These are phyloP conservation scores for Nothocercus nigrocapillus DNA, from an alignment of 2,113 vertebrate species.

Conservation along the genomic window DNA sequence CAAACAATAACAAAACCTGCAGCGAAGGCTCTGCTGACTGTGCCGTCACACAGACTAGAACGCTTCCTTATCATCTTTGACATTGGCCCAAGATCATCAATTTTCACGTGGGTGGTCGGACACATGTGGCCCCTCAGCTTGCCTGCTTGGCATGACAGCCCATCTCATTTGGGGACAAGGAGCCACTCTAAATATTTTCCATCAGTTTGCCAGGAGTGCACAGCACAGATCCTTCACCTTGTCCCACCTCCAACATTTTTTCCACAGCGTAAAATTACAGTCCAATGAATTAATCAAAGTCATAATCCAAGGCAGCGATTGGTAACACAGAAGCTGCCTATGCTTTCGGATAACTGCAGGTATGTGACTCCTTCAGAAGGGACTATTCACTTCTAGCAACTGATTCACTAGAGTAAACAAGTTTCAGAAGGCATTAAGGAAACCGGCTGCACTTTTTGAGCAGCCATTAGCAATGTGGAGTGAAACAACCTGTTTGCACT, in stretches of 20 bases:
- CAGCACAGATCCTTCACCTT: not conserved
- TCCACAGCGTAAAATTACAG: not conserved
- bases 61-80: not conserved
- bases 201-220: not conserved
- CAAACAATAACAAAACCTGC: not conserved
- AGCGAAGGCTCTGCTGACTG: accelerated
- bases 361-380: not conserved
- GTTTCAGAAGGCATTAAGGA: not conserved
- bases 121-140: not conserved
- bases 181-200: not conserved
- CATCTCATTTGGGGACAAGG: not conserved
- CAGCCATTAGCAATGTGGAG: not conserved
- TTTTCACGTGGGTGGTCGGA: not conserved
- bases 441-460: not conserved
- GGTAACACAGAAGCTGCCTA: not conserved
- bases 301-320: not conserved
- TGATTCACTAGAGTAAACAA: not conserved
- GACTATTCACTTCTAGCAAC: not conserved
- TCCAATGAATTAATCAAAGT: not conserved
- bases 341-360: not conserved
- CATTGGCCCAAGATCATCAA: not conserved
- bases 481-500: not conserved
- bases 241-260: not conserved
- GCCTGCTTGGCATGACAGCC: not conserved
- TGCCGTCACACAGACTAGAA: accelerated